Conservation (phyloP, 2,113 vertebrate genomes). For the Trochalopteron elliotii region DNA sequence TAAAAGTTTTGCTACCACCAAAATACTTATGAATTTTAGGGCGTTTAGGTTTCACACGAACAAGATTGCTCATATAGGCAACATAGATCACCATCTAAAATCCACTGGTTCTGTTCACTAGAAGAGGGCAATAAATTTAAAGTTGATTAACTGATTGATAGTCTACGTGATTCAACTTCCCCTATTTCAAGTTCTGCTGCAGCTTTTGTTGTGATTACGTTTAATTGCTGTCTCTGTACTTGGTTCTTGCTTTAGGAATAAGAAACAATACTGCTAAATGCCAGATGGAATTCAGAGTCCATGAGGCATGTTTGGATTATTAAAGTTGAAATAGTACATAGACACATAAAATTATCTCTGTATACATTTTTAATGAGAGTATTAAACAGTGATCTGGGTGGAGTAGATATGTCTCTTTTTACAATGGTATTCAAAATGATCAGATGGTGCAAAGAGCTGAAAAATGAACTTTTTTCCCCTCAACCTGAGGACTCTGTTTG, state of each 20-base stretch:
- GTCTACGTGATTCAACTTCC: background rate
- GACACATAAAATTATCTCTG: background rate
- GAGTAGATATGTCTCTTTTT: background rate
- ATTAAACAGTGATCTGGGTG: background rate
- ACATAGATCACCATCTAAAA: rapidly evolving
- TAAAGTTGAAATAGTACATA: background rate
- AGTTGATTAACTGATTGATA: background rate
- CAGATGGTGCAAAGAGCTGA: background rate
- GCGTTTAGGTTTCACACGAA: background rate
- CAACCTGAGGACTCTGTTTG: background rate
- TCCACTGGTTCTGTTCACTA: background rate
- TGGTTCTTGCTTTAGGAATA: background rate
- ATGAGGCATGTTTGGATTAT: background rate
- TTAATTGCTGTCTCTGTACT: background rate
- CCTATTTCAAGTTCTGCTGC: background rate
- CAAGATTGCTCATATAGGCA: background rate
- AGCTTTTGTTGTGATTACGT: background rate
- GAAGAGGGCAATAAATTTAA: background rate
- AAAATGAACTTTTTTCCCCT: background rate
- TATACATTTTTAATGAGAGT: background rate
- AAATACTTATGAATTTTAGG: background rate
- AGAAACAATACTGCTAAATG: background rate
- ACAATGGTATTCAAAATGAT: background rate
- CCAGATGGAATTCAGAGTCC: background rate
- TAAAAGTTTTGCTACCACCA: background rate